Percentiles rank a stretch among this genome's conserved stretches.
These are phyloP conservation scores for Marcusenius ussheri DNA, from an alignment of 2,113 vertebrate species.

Conservation along the genomic window DNA sequence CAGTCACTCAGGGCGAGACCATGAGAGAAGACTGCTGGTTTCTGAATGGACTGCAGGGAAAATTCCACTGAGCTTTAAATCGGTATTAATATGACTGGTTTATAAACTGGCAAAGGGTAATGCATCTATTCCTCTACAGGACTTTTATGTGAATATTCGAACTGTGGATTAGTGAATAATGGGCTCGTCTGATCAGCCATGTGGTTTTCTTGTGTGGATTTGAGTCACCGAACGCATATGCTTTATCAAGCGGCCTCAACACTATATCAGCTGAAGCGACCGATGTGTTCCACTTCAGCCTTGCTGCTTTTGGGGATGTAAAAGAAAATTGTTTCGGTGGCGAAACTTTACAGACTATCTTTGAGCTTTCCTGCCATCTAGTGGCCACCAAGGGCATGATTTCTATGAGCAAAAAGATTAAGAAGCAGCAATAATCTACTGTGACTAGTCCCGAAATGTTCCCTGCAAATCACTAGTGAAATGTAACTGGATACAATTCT, in stretches of 20 bases:
- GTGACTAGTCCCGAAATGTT: not conserved
- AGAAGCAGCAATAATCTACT: not conserved
- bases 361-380: not conserved
- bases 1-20: not conserved
- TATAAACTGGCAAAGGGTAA: not conserved
- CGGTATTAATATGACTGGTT: not conserved
- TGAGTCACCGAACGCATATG: not conserved
- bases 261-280: constrained; percentile 1
- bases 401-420: not conserved
- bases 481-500: not conserved
- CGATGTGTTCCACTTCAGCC: not conserved
- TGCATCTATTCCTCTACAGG: not conserved
- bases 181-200: not conserved
- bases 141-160: not conserved
- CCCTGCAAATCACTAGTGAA: not conserved
- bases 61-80: not conserved
- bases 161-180: not conserved
- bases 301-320: not conserved
- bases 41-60: not conserved
- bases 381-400: not conserved
- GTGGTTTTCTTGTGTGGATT: not conserved
- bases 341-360: not conserved
- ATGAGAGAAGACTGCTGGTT: too few relatives aligned
- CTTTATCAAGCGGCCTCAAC: not conserved
- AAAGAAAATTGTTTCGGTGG: not conserved